Evolutionary conservation across 2,888 invertebrate species (phyloP).

Genomic region (Dicyrtomina minuta): DNA sequence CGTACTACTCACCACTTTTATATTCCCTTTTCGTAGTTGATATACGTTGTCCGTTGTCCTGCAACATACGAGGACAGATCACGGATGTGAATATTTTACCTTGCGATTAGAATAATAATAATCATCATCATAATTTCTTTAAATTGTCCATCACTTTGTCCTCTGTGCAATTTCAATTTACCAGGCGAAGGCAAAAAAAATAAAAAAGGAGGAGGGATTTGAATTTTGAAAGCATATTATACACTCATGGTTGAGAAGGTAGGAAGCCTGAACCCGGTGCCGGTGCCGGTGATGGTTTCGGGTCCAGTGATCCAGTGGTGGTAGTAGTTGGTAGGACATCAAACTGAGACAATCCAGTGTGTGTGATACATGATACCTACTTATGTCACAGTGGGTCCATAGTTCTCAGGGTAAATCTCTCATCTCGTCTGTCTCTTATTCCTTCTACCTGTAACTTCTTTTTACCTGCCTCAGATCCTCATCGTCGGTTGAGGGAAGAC

Average conservation of each 20-base stretch:
- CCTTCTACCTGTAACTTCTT: not conserved
- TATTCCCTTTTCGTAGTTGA: not conserved
- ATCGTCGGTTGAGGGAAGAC: not conserved
- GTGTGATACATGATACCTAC: constrained; percentile 45
- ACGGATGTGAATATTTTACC: not conserved
- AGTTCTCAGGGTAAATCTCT: constrained; percentile 7
- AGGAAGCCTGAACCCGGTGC: constrained; percentile 7
- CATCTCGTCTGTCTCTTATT: not conserved
- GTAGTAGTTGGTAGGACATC: constrained; percentile 20
- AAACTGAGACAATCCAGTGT: constrained; percentile 15
- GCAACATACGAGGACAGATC: not conserved
- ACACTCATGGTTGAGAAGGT: not conserved
- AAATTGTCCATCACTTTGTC: not conserved
- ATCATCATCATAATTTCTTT: not conserved
- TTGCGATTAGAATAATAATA: not conserved
- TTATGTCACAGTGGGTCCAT: constrained; percentile 23
- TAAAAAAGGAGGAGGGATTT: not conserved
- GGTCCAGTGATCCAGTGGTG: too few relatives aligned
- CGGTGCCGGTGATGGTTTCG: too few relatives aligned
- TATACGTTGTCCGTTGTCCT: not conserved
- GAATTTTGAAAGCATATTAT: not conserved
- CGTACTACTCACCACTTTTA: constrained; percentile 1
- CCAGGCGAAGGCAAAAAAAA: too few relatives aligned
- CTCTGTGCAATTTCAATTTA: too few relatives aligned
- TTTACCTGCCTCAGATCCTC: too few relatives aligned